Evolutionary conservation across 2,888 invertebrate genomes (phyloP), one percentile per base, ranked within the genome.

Genomic region (Calameuta pallipes): DNA sequence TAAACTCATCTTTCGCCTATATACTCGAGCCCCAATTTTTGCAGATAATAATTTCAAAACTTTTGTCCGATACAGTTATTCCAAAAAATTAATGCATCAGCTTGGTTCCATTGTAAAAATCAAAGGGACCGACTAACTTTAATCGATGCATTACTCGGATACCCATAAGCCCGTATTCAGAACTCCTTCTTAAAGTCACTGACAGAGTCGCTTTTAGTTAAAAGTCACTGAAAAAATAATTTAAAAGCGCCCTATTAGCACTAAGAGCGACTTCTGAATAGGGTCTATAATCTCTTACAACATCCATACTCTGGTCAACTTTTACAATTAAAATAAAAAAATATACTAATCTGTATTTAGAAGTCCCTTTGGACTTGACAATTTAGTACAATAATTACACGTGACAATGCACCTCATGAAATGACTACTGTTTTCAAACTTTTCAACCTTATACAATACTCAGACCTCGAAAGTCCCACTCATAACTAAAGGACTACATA

Each of bases 1-100:
- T 79, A 79, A 79, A 82, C 77, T 80, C 41, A 77, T 70, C 80
- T 80, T 80, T 80, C 79, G 78, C 68, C 76, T 78, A 23, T 23
- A 56, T 56, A 2, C 6, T 23, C 6, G 41, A 56, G 6, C 0
- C 6, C 23, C 41, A 56, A 23, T 9, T 56, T 23, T 56, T 6
- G 6, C 15, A 56, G 6, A 15, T 56, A 41, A 1, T 15, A 23
- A 23, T 23, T 56, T 15, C 1, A 23, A 56, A 56, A 23, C 6
- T 23, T 41, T 56, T 56, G 2, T 56, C 6, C 2, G 15, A 37
- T 6, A 41, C 23, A 15, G 15, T 41, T 6, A 15, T 37, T 41
- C 4, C 15, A 15, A 41, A 1, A 23, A 41, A 23, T 41, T 23
- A 6, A 41, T 41, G 15, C 6, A 1, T 1, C 9, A 23, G 9